A percentile compares a stretch with the other conserved stretches of the same genome.
phyloP scores from a whole-genome alignment of 2,888 invertebrate species.

The Ormyrus labotus region DNA sequence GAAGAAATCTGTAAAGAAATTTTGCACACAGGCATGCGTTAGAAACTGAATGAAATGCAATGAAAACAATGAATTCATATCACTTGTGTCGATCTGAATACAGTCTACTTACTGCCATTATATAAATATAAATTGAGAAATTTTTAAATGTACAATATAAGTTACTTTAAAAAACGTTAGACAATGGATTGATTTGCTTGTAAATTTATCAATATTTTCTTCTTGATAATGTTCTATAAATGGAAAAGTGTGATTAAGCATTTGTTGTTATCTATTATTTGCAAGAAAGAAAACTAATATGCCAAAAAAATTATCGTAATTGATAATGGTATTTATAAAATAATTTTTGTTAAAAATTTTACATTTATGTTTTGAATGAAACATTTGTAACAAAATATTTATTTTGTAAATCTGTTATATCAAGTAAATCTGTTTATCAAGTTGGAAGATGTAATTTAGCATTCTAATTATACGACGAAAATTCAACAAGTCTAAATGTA shows the following conservation, averaged over 20 bases:
- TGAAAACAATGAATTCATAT: slow-evolving; percentile 33
- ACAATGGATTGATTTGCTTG: slow-evolving; percentile 22
- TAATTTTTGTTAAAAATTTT: slow-evolving; percentile 37
- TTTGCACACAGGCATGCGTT: slow-evolving; percentile 19
- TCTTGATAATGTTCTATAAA: slow-evolving; percentile 21
- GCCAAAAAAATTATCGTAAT: slow-evolving; percentile 24
- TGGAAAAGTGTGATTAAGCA: slow-evolving; percentile 37
- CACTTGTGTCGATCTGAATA: slow-evolving; percentile 42
- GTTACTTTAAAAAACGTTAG: slow-evolving; percentile 24
- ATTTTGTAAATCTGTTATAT: slow-evolving; percentile 35
- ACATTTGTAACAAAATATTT: background rate
- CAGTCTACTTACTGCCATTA: slow-evolving; percentile 43
- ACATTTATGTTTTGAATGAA: slow-evolving; percentile 32
- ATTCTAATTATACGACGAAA: slow-evolving; percentile 35
- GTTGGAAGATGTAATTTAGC: slow-evolving; percentile 22
- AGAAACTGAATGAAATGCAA: slow-evolving; percentile 7
- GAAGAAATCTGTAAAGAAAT: slow-evolving; percentile 22
- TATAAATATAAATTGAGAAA: slow-evolving; percentile 32
- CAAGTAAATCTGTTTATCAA: slow-evolving; percentile 15
- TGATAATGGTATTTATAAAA: slow-evolving; percentile 52
- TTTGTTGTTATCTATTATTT: slow-evolving; percentile 43
- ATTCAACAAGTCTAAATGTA: slow-evolving; percentile 46
- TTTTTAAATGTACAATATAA: slow-evolving; percentile 29
- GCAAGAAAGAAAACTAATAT: slow-evolving; percentile 13
- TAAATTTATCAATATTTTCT: slow-evolving; percentile 32